phyloP scores from a whole-genome alignment of 2,888 invertebrate species.

The Dicyrtoma fusca region DNA sequence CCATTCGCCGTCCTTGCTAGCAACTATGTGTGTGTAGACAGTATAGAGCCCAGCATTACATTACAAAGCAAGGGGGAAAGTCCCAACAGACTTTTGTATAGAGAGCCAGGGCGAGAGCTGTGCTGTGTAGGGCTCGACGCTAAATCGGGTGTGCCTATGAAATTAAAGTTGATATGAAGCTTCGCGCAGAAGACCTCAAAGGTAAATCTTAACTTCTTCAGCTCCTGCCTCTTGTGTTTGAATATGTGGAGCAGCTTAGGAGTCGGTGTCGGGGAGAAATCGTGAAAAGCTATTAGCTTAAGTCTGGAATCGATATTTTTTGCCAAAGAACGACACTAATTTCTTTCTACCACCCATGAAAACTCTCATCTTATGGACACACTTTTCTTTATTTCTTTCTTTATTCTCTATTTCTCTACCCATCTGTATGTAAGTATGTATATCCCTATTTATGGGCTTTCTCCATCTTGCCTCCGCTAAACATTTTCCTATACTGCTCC shows the following conservation, averaged over 20 bases:
- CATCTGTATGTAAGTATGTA: too few species aligned
- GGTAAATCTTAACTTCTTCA: slow-evolving; percentile 18
- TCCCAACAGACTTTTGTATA: not conserved
- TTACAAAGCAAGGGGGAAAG: not conserved
- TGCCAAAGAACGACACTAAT: slow-evolving; percentile 31
- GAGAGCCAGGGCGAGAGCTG: not conserved
- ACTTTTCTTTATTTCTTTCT: slow-evolving; percentile 14
- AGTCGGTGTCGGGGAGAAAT: not conserved
- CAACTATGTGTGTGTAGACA: too few species aligned
- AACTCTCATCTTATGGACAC: slow-evolving; percentile 6
- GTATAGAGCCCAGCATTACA: too few species aligned
- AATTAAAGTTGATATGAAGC: not conserved
- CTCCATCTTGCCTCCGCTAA: too few species aligned
- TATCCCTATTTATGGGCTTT: too few species aligned
- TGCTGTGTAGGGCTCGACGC: not conserved
- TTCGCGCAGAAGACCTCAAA: not conserved
- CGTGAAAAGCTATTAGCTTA: slow-evolving; percentile 25
- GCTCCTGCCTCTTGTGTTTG: not conserved
- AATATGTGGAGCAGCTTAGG: slow-evolving; percentile 3
- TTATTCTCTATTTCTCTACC: too few species aligned
- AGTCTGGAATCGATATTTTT: slow-evolving; percentile 35
- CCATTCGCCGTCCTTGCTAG: not conserved
- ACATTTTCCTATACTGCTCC: too few species aligned
- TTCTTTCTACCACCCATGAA: slow-evolving; percentile 19
- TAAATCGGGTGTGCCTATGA: not conserved